phyloP scores from a whole-genome alignment of 2,113 vertebrate species.

The Melanerpes formicivorus region DNA sequence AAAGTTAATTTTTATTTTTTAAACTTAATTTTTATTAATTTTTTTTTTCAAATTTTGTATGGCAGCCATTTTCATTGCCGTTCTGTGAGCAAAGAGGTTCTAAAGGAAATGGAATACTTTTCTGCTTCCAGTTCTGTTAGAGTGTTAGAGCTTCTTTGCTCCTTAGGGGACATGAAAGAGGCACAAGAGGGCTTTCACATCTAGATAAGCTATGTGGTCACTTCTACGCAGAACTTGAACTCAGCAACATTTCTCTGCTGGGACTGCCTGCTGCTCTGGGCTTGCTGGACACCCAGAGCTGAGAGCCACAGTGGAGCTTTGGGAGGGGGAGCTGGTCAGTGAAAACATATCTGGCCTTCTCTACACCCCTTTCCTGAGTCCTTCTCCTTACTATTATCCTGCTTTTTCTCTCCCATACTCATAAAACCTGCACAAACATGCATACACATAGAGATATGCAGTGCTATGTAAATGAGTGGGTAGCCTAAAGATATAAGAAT shows the following conservation, averaged over 20 bases:
- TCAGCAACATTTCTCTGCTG: not conserved
- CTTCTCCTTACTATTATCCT: not conserved
- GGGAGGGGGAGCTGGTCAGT: not conserved
- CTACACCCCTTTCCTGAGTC: not conserved
- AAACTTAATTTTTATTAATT: too few relatives aligned
- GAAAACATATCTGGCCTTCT: not conserved
- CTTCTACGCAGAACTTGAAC: not conserved
- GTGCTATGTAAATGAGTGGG: not conserved
- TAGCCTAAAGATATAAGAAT: constrained; percentile 8
- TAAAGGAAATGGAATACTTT: not conserved
- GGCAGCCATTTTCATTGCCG: not conserved
- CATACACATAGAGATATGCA: not conserved
- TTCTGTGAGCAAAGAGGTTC: not conserved
- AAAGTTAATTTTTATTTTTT: not conserved
- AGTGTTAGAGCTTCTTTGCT: not conserved
- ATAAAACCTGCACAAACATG: not conserved
- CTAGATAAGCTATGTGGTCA: not conserved
- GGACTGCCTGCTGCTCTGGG: too few relatives aligned
- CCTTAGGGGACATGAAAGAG: fast-evolving
- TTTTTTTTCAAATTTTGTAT: not conserved
- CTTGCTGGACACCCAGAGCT: not conserved
- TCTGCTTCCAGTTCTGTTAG: not conserved
- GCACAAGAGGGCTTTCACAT: not conserved
- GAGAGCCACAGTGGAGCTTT: not conserved
- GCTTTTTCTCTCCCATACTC: not conserved